Base-by-base conservation (phyloP, 2,888 invertebrate genomes). In the Hylaea fasciaria region DNA sequence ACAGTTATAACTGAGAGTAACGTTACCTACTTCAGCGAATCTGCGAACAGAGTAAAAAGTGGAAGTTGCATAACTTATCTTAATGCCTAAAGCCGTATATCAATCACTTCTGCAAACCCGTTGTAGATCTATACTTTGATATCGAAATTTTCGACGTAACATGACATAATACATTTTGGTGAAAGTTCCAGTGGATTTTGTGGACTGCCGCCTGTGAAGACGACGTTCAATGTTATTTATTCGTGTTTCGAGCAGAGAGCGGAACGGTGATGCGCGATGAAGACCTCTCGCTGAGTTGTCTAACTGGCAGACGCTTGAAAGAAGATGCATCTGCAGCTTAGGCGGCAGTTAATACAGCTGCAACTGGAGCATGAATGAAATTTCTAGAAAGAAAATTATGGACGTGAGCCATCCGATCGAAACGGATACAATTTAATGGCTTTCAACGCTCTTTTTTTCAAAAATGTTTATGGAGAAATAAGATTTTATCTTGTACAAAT, bases 121-220 rank as follows among this genome's bases (percentile, higher is more conserved):
- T 60, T 65, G 57, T 62, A 62, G 57, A 55, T 55, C n/a, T 69
- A 68, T 72, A 68, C 73, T 78, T 72, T 71, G 62, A 56, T 60
- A 48, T 63, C 63, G 55, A 73, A 73, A 68, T 68, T 59, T 68
- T 64, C 48, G 50, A 47, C 62, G 67, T 68, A 70, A 73, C 68
- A 69, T 77, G 73, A 75, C 73, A 76, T 75, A 74, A 74, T 69
- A 46, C n/a, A 28, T 60, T 72, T 72, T 55, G 72, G 76, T 67
- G 80, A 80, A 80, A 81, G 81, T 78, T 70, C 65, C 64, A 56
- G 57, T 65, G 41, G 57, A 59, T 73, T 78, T 76, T 79, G 71
- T 74, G 64, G 54, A 70, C 70, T 57, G 65, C 64, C 62, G 59
- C 58, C 64, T 71, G 67, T 67, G 71, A 61, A 62, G 64, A 65